Base-by-base conservation (phyloP, 1,140 invertebrate species). In the Drosophila chauvacae region DNA sequence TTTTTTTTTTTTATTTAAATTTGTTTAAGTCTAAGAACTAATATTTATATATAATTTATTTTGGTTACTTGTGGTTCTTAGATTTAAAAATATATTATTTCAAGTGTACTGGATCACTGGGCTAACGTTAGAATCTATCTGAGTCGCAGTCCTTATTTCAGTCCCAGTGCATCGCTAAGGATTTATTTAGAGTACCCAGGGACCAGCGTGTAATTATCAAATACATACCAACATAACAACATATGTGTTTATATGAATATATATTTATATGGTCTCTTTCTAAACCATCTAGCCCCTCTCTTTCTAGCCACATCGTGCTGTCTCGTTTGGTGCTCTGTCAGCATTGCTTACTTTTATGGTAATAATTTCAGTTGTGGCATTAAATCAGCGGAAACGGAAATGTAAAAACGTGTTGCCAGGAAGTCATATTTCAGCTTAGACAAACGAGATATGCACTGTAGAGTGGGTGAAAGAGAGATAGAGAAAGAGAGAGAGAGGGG, bases 361-460 rank as follows among this genome's bases (percentile, higher is more conserved):
- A 90, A 90, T 90, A 79, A 90, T 90, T 90, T 90, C 74, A 80
- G 85, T 68, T 73, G 77, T 77, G 77, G 77, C 75, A 80, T 80
- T 80, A 78, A 80, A 80, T 78, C 69, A 81, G 53, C 85, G 85
- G 85, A 90, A 90, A 81, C 85, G 85, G 85, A 90, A 90, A 90
- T 90, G 78, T 90, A 90, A 90, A 90, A 90, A 90, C 81, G 85
- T 90, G 85, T 90, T 90, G 66, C 78, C 85, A 90, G 85, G 85
- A 90, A 90, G 81, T 90, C 81, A 90, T 90, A 85, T 85, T 81
- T 88, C 78, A 88, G 85, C 81, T 88, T 90, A 90, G 85, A 90
- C 85, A 88, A 88, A 88, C 84, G 81, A 75, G 53, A 75, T 73
- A 75, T 39, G 39, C 20, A 53, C 20, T n/a, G 47, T 20, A 33